phyloP scores from a whole-genome alignment of 2,797 vertebrate species.

The Xerus rutilus region DNA sequence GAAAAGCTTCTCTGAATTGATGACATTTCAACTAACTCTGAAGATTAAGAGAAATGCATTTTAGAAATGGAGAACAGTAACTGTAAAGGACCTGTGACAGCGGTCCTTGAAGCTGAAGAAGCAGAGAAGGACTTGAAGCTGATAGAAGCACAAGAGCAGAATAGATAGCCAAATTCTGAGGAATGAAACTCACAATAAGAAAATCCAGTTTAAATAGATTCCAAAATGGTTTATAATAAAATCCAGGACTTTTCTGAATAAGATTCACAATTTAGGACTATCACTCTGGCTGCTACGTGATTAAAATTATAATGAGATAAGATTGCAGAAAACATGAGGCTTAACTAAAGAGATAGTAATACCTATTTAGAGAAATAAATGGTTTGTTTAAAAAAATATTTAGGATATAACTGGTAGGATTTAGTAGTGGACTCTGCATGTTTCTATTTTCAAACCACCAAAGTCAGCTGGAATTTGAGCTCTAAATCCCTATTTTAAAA shows the following conservation, averaged over 20 bases:
- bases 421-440: neutral
- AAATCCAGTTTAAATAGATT: neutral
- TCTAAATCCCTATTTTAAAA: neutral
- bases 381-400: conserved; percentile 35
- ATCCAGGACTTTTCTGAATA: neutral
- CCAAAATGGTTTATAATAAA: neutral
- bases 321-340: neutral
- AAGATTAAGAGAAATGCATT: neutral
- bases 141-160: neutral
- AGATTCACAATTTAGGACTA: neutral
- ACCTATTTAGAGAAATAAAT: neutral
- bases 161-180: neutral
- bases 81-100: neutral
- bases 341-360: neutral
- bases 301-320: neutral
- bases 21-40: neutral
- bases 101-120: too few relatives aligned
- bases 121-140: neutral
- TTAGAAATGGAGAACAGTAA: neutral
- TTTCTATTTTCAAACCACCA: neutral
- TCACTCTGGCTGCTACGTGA: neutral
- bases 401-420: neutral
- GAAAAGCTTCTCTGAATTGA: neutral
- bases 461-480: neutral
- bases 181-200: neutral